These are phyloP conservation scores for Hucho hucho DNA, from an alignment of 2,113 vertebrate species.

Conservation along the genomic window DNA sequence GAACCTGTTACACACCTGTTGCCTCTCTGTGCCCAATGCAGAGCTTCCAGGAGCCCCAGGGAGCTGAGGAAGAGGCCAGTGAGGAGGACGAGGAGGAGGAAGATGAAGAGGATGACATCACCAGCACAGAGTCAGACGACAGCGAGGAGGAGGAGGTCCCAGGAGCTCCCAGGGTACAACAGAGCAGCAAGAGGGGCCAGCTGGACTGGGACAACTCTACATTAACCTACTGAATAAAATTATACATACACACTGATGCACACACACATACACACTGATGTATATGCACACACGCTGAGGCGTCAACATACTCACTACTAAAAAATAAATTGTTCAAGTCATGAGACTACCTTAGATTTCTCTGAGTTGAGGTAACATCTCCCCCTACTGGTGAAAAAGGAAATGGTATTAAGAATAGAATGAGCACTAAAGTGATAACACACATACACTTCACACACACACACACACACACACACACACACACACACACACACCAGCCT, in stretches of 20 bases:
- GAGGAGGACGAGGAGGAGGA: constrained; percentile 81
- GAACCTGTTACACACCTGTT: background rate
- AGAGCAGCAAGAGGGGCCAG: constrained; percentile 77
- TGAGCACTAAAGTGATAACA: background rate
- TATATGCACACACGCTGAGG: constrained; percentile 12
- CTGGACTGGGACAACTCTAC: constrained; percentile 87
- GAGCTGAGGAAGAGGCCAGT: constrained; percentile 80
- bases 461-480: too few species aligned
- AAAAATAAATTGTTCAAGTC: constrained; percentile 11
- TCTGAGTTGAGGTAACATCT: constrained; percentile 51
- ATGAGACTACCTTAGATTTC: constrained; percentile 46
- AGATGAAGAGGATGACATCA: constrained; percentile 82
- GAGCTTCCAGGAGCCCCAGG: constrained; percentile 81
- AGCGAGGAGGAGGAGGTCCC: constrained; percentile 80
- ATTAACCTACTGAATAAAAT: constrained; percentile 77
- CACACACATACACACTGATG: constrained; percentile 37
- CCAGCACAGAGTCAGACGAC: constrained; percentile 88
- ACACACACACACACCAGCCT: background rate
- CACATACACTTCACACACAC: background rate
- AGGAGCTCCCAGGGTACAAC: constrained; percentile 72
- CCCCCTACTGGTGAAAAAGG: constrained; percentile 52
- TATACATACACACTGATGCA: constrained; percentile 23
- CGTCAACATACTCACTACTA: constrained; percentile 22
- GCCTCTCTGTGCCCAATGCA: constrained; percentile 51
- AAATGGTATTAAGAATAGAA: background rate